Base-by-base conservation (phyloP, 2,888 invertebrate species). In the Phragmatobia fuliginosa region DNA sequence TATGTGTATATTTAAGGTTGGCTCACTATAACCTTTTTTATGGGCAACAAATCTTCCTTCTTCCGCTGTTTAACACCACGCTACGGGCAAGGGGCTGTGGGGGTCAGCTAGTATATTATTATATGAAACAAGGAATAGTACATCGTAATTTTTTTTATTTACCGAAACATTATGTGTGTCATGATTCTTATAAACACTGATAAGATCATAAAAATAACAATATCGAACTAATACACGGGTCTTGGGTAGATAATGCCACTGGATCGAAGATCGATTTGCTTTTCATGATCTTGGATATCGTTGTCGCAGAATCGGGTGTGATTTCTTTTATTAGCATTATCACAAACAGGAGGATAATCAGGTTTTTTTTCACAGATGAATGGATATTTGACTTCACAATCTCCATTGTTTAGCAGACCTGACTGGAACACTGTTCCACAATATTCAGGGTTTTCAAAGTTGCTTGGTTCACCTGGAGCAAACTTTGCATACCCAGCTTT, bases 401-500 rank as follows among this genome's bases (percentile, higher is more conserved):
- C 87, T 10, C 84, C 67, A 68, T 90, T 88, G 25, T 87, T 82
- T 0, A 88, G 68, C 14, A 72, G 36, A 0, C 82, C 88, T 1
- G 63, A 62, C 2, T 88, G 76, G 70, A 80, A 84, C 8, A 90
- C 76, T 0, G 80, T 76, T 0, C 87, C 87, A 59, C 88, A 91
- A 69, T 21, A 85, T 72, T 90, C 85, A 0, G 85, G 86, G 0
- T 73, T 69, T 0, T 82, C 68, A 0, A 79, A 58, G 73, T 88
- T 86, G 64, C 87, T 83, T 0, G 90, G 89, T 64, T 89, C 85
- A 0, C 83, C 85, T 0, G 21, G 61, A 0, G 75, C 63, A 79
- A 88, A 91, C 36, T 80, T 82, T 38, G 68, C 67, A 66, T 84
- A 91, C 0, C 91, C 91, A 1, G 90, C 89, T 3, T 25, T 83